phyloP scores from a whole-genome alignment of 2,113 vertebrate species.

The Tychaedon coryphoeus region DNA sequence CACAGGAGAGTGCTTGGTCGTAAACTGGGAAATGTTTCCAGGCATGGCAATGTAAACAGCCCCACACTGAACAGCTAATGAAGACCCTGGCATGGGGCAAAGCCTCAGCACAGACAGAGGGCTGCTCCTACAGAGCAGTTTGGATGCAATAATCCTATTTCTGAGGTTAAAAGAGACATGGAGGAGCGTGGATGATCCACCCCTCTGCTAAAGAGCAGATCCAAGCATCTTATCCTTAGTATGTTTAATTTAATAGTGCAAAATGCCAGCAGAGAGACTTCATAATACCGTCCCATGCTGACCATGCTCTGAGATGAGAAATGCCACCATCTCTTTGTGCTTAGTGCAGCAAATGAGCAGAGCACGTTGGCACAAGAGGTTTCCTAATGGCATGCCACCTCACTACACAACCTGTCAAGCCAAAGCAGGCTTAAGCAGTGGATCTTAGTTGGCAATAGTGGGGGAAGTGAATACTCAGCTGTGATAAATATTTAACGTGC shows the following conservation, averaged over 20 bases:
- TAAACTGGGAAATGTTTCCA: background rate
- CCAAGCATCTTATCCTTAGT: background rate
- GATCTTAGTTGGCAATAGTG: slow-evolving; percentile 43
- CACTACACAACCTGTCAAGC: slow-evolving; percentile 34
- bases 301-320: slow-evolving; percentile 31
- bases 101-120: background rate
- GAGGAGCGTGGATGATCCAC: background rate
- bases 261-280: background rate
- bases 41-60: background rate
- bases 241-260: slow-evolving; percentile 10
- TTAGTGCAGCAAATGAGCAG: slow-evolving; percentile 20
- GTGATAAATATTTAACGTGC: slow-evolving; percentile 74
- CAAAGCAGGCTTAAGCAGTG: background rate
- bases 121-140: background rate
- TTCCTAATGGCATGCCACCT: slow-evolving; percentile 61
- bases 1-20: rapidly evolving
- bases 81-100: background rate
- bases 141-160: background rate
- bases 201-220: background rate
- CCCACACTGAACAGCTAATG: rapidly evolving
- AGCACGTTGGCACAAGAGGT: slow-evolving; percentile 22
- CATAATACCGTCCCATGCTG: background rate
- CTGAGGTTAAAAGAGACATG: background rate
- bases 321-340: slow-evolving; percentile 3
- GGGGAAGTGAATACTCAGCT: slow-evolving; percentile 61